Conservation (phyloP, 2,888 invertebrate species). For the Melinaea menophilus region DNA sequence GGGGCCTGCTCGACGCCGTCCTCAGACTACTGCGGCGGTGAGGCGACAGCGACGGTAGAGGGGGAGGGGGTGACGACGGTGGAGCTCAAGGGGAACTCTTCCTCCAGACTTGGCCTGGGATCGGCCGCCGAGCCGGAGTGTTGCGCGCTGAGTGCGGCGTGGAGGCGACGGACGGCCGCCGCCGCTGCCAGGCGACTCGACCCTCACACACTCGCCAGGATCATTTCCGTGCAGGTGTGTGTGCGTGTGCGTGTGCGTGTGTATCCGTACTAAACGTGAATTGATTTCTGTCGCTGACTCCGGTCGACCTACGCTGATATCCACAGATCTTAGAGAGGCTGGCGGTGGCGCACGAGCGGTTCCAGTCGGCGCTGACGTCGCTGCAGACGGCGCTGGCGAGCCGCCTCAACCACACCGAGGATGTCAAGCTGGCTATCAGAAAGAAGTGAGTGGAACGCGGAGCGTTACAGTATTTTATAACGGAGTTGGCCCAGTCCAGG, state of each 20-base stretch:
- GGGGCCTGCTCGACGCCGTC: constrained; percentile 54
- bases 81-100: no score
- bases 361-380: constrained; percentile 83
- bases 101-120: not conserved
- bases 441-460: constrained; percentile 71
- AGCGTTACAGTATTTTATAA: not conserved
- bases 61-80: no score
- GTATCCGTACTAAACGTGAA: not conserved
- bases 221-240: constrained; percentile 77
- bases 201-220: constrained; percentile 82
- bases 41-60: not conserved
- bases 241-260: constrained; percentile 8
- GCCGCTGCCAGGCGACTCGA: constrained; percentile 84
- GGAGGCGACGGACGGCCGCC: constrained; percentile 84
- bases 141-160: constrained; percentile 68
- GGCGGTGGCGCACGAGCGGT: constrained; percentile 86
- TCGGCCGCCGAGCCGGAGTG: constrained; percentile 40
- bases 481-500: no score
- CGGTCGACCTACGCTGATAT: not conserved
- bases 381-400: constrained; percentile 84
- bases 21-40: constrained; percentile 57
- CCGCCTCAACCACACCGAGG: constrained; percentile 87
- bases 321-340: constrained; percentile 86
- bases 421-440: constrained; percentile 84
- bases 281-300: no score